A percentile compares a stretch with the other conserved stretches of the same genome.
Conservation (phyloP, 1,140 invertebrate species). For the Teleopsis dalmanni region DNA sequence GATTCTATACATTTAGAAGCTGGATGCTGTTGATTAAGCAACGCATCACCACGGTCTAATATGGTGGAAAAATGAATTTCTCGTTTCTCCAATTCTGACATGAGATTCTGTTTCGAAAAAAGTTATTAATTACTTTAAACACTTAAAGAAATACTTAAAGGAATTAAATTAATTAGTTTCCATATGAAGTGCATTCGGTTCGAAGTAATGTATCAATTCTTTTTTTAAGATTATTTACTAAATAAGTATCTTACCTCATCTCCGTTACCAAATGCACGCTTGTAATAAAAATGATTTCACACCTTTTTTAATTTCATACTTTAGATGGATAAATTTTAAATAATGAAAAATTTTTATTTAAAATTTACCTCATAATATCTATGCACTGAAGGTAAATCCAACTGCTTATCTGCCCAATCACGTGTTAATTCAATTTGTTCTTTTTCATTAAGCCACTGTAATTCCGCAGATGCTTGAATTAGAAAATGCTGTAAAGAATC, state of each 20-base stretch:
- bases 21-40: conserved; percentile 91
- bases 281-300: no score
- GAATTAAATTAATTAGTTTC: no score
- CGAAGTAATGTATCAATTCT: no score
- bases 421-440: conserved; percentile 89
- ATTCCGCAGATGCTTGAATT: conserved; percentile 85
- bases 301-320: no score
- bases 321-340: no score
- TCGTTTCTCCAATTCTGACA: conserved; percentile 89
- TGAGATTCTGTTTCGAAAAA: conserved; percentile 78
- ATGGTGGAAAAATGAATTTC: conserved; percentile 94
- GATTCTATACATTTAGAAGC: conserved; percentile 92
- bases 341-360: no score
- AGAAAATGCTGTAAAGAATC: conserved; percentile 92
- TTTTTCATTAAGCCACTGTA: conserved; percentile 94
- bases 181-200: no score
- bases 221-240: not conserved
- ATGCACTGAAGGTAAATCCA: conserved; percentile 85
- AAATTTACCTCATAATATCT: conserved; percentile 87
- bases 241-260: conserved; percentile 51
- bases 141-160: no score
- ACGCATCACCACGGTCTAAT: conserved; percentile 86
- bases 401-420: conserved; percentile 92
- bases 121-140: no score
- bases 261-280: conserved; percentile 57